phyloP scores from a whole-genome alignment of 1,140 invertebrate genomes.

The Temnothorax longispinosus region DNA sequence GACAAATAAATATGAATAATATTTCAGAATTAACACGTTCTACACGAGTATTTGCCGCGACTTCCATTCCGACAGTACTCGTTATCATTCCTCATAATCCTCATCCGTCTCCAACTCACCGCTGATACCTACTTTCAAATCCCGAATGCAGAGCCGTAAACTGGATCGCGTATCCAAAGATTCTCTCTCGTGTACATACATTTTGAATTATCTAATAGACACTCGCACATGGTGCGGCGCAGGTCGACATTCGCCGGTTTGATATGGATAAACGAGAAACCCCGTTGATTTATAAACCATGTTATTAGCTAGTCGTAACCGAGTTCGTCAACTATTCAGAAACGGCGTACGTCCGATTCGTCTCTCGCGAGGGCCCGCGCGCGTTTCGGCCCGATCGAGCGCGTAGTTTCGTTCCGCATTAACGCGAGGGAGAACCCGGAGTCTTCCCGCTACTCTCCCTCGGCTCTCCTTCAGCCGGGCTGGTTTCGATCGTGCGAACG shows the following conservation, averaged over 20 bases:
- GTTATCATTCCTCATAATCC: constrained; percentile 1
- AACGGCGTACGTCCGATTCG: constrained; percentile 53
- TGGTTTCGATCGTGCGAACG: constrained; percentile 76
- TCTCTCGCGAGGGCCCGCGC: constrained; percentile 33
- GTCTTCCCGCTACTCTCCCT: constrained; percentile 36
- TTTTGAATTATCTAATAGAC: constrained; percentile 36
- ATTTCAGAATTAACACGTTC: constrained; percentile 24
- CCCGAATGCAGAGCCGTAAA: not conserved
- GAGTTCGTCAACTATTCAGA: constrained; percentile 68
- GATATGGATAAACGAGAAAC: constrained; percentile 34
- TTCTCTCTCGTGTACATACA: not conserved
- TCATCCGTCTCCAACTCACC: not conserved
- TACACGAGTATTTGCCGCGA: no score
- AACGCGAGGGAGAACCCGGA: constrained; percentile 36
- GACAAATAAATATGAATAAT: not conserved
- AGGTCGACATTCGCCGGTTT: constrained; percentile 10
- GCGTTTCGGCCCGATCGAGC: constrained; percentile 53
- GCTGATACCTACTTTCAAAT: constrained; percentile 9
- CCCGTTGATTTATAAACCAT: constrained; percentile 66
- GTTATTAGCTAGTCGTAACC: constrained; percentile 54
- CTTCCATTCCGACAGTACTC: not conserved
- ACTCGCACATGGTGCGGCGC: not conserved
- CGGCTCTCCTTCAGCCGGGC: constrained; percentile 68
- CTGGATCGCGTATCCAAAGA: not conserved
- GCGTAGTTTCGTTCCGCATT: constrained; percentile 69